Conservation (phyloP, 2,888 invertebrate genomes). For the Metopia argyrocephala region DNA sequence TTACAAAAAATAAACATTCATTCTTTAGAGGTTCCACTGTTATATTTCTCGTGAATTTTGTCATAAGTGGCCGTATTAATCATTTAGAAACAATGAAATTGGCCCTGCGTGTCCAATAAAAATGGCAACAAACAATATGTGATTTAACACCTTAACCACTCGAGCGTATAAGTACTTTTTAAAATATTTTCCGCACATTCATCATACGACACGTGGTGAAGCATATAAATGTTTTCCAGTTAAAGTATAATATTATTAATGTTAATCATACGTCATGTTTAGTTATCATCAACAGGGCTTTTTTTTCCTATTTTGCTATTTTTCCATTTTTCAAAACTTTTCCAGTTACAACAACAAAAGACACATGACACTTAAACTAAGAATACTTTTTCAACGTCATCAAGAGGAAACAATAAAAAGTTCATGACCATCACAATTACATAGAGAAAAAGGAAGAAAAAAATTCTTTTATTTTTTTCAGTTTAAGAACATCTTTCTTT, state of each 20-base stretch:
- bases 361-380: background rate
- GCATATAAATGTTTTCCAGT: background rate
- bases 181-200: constrained; percentile 1
- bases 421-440: background rate
- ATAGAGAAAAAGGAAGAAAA: background rate
- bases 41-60: no score
- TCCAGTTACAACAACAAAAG: background rate
- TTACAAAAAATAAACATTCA: background rate
- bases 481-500: no score
- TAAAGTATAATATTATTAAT: background rate
- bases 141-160: background rate
- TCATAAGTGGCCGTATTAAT: constrained; percentile 6
- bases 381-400: background rate
- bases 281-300: constrained; percentile 7
- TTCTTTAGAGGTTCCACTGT: background rate
- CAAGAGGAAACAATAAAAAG: background rate
- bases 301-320: background rate
- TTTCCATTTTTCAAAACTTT: no score
- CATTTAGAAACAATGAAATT: background rate
- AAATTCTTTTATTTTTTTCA: background rate
- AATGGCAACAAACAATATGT: background rate
- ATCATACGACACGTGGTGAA: background rate
- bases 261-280: constrained; percentile 8
- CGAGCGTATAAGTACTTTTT: constrained; percentile 5
- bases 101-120: background rate